phyloP scores from a whole-genome alignment of 2,797 vertebrate species.

The Sebastiscus tertius region DNA sequence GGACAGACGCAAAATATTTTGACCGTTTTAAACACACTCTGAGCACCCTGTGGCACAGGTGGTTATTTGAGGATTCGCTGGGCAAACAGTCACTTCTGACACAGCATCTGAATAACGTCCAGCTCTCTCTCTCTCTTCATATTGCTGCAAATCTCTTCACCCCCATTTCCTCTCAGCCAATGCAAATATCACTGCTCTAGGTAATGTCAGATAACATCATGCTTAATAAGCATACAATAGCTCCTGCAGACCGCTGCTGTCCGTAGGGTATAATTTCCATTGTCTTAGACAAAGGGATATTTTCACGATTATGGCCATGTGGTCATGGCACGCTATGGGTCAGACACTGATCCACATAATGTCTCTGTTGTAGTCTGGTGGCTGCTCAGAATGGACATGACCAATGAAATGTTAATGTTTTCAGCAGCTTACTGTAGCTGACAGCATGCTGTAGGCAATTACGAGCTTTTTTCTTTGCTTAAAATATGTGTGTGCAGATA shows the following conservation, averaged over 20 bases:
- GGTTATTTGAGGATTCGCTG: slow-evolving; percentile 52
- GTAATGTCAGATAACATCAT: slow-evolving; percentile 52
- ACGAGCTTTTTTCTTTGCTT: background rate
- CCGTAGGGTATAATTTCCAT: slow-evolving; percentile 46
- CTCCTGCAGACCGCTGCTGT: slow-evolving; percentile 15
- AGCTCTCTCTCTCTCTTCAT: background rate
- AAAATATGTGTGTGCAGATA: background rate
- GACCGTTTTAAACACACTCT: slow-evolving; percentile 41
- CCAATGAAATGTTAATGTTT: slow-evolving; percentile 15
- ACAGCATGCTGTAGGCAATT: slow-evolving; percentile 5
- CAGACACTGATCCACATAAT: slow-evolving; percentile 47
- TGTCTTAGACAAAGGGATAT: slow-evolving; percentile 38
- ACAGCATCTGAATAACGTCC: slow-evolving; percentile 30
- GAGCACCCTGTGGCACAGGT: background rate
- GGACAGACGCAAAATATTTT: slow-evolving; percentile 60
- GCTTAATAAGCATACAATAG: slow-evolving; percentile 14
- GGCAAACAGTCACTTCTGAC: slow-evolving; percentile 37
- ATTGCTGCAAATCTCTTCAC: slow-evolving; percentile 4
- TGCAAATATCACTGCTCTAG: slow-evolving; percentile 34
- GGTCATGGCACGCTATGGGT: slow-evolving; percentile 12
- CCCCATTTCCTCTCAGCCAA: slow-evolving; percentile 2
- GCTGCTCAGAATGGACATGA: slow-evolving; percentile 23
- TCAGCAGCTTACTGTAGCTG: slow-evolving; percentile 18
- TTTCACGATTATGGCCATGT: slow-evolving; percentile 59
- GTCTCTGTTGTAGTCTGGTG: slow-evolving; percentile 39